phyloP scores from a whole-genome alignment of 2,888 invertebrate genomes.

The Trichogramma dendrolimi region DNA sequence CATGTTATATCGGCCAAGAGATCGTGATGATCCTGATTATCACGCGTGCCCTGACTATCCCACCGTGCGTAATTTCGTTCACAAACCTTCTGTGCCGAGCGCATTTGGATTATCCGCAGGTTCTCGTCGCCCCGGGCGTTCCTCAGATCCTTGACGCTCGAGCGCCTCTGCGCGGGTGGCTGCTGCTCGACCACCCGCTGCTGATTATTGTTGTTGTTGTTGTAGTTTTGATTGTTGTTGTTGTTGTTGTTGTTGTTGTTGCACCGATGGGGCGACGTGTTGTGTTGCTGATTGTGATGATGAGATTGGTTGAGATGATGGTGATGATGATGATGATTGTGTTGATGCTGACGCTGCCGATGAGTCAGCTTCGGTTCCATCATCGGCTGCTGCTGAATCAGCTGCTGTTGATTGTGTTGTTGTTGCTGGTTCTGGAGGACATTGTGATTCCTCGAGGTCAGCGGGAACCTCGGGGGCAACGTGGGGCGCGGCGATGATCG shows the following conservation, averaged over 20 bases:
- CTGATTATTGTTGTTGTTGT: constrained; percentile 16
- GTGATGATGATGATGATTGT: background rate
- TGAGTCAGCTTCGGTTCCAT: background rate
- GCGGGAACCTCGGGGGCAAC: background rate
- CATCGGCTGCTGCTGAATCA: background rate
- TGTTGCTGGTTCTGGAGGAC: constrained; percentile 9
- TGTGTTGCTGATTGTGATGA: background rate
- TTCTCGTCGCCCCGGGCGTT: constrained; percentile 32
- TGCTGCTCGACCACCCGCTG: constrained; percentile 20
- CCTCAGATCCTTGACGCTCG: constrained; percentile 30
- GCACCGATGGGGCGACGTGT: background rate
- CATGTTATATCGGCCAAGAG: too few relatives aligned
- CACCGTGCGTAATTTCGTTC: background rate
- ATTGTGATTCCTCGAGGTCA: background rate
- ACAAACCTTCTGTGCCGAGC: constrained; percentile 48
- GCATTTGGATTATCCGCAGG: constrained; percentile 37
- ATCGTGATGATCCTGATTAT: too few relatives aligned
- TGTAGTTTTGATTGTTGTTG: background rate
- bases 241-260: background rate
- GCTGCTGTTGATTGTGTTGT: constrained; percentile 9
- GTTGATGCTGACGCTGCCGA: background rate
- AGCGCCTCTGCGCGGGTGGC: constrained; percentile 26
- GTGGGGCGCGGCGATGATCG: background rate
- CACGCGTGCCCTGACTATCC: background rate
- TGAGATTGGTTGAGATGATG: background rate